phyloP scores from a whole-genome alignment of 2,797 vertebrate species.

The Diplodus sargus region DNA sequence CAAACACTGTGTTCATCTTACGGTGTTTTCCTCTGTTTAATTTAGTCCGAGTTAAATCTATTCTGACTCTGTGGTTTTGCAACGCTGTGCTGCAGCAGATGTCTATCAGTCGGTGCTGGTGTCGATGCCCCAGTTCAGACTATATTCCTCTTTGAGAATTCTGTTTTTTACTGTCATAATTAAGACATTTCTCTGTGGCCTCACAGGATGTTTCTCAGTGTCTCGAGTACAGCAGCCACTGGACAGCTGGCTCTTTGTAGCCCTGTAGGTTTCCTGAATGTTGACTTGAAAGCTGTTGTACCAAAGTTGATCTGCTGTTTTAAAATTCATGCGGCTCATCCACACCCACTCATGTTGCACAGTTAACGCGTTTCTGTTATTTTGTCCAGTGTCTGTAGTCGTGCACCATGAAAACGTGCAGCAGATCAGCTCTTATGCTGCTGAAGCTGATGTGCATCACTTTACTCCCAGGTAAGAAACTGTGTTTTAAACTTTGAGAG shows the following conservation, averaged over 20 bases:
- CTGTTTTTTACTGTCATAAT: neutral
- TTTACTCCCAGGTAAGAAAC: conserved; percentile 60
- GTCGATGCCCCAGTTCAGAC: neutral
- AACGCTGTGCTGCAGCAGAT: neutral
- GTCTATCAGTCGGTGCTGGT: neutral
- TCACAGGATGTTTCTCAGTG: neutral
- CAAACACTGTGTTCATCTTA: neutral
- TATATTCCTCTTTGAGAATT: conserved; percentile 19
- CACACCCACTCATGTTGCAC: no score
- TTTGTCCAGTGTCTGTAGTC: neutral
- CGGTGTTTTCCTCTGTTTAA: neutral
- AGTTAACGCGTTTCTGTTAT: neutral
- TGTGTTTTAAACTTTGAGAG: neutral
- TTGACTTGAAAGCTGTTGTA: neutral
- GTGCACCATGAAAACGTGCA: conserved; percentile 32
- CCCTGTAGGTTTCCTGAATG: conserved; percentile 8
- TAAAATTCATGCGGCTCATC: neutral
- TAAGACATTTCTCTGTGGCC: neutral
- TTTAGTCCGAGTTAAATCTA: fast-evolving
- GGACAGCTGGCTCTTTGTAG: neutral
- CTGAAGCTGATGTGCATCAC: conserved; percentile 41
- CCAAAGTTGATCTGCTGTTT: no score
- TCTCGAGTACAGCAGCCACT: neutral
- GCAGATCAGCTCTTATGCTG: conserved; percentile 2
- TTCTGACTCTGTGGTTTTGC: neutral